Conservation (phyloP, 2,888 invertebrate species). For the Meiosimyza decipiens region DNA sequence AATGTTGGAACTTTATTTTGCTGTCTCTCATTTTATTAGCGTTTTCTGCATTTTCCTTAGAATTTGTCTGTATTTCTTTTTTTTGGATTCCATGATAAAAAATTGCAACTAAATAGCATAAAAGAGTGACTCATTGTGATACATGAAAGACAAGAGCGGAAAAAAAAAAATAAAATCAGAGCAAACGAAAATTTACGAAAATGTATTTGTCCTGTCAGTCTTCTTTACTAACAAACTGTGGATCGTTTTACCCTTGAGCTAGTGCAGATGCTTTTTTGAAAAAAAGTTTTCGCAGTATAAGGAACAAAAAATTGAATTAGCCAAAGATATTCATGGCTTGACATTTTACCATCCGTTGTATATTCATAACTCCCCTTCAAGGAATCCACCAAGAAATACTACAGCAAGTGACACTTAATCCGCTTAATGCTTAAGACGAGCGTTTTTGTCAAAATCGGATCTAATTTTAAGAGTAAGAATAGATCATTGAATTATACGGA, state of each 20-base stretch:
- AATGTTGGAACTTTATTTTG: slow-evolving; percentile 2
- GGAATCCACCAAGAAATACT: too few relatives aligned
- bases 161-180: background rate
- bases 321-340: background rate
- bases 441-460: too few relatives aligned
- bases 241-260: background rate
- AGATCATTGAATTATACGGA: too few relatives aligned
- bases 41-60: background rate
- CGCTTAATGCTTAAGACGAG: too few relatives aligned
- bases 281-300: background rate
- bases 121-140: background rate
- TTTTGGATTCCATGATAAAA: background rate
- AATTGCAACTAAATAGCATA: slow-evolving; percentile 1
- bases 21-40: background rate
- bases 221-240: background rate
- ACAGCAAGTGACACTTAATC: too few relatives aligned
- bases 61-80: background rate
- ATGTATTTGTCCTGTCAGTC: slow-evolving; percentile 6
- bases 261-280: background rate
- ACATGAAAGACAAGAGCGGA: too few relatives aligned
- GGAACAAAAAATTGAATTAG: background rate
- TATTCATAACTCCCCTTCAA: too few relatives aligned
- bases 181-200: background rate
- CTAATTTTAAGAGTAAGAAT: too few relatives aligned
- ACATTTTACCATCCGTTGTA: too few relatives aligned